Evolutionary conservation across 2,888 invertebrate genomes (phyloP).

Genomic region (Machimus rusticus): DNA sequence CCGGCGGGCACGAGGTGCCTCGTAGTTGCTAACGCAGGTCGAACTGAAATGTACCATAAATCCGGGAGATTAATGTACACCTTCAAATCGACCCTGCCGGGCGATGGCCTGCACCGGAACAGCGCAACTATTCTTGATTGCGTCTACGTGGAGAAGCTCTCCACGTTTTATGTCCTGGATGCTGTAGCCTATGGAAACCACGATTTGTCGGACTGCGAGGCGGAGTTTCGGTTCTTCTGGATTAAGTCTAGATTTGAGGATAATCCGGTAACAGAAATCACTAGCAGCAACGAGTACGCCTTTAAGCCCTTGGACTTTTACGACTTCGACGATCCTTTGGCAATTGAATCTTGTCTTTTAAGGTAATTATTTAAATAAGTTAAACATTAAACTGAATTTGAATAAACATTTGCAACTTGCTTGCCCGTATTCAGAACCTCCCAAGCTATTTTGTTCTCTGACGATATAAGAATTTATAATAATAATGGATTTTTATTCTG

Average conservation of each 20-base stretch:
- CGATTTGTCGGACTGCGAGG: constrained; percentile 58
- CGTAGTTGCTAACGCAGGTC: constrained; percentile 76
- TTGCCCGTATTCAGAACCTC: too few species aligned
- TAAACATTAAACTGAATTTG: neutral
- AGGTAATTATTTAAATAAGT: neutral
- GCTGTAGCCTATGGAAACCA: constrained; percentile 63
- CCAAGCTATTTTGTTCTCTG: too few species aligned
- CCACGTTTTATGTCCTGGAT: constrained; percentile 80
- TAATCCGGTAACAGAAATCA: constrained; percentile 48
- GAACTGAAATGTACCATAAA: constrained; percentile 74
- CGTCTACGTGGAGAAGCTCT: constrained; percentile 69
- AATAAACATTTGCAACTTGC: neutral
- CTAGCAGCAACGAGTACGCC: constrained; percentile 51
- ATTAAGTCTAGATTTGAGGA: constrained; percentile 77
- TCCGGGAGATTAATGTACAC: constrained; percentile 67
- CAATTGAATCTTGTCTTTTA: constrained; percentile 52
- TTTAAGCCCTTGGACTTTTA: constrained; percentile 53
- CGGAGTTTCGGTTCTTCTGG: constrained; percentile 88
- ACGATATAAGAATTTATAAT: too few species aligned
- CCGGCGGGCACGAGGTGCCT: constrained; percentile 85
- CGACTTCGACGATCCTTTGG: constrained; percentile 54
- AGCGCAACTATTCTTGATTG: constrained; percentile 75
- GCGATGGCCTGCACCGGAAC: constrained; percentile 51
- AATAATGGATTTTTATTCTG: too few species aligned
- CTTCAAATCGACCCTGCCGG: constrained; percentile 62